Conservation (phyloP, 2,113 vertebrate species). For the Paracanthobrama guichenoti region DNA sequence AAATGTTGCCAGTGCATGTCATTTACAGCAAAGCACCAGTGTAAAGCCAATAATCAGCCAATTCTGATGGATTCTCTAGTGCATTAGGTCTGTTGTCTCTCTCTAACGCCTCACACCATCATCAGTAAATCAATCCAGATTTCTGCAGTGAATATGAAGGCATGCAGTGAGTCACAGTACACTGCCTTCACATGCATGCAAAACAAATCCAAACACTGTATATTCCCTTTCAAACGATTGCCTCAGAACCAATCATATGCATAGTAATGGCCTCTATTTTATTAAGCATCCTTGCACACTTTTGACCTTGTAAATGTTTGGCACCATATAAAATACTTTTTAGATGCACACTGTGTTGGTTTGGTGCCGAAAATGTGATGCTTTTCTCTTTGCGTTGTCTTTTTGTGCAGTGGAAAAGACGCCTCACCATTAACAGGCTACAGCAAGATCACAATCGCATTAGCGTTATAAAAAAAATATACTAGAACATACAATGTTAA, state of each 20-base stretch:
- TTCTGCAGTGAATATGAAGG: conserved; percentile 35
- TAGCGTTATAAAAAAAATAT: background rate
- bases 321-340: background rate
- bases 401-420: background rate
- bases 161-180: conserved; percentile 40
- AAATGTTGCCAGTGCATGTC: background rate
- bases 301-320: conserved; percentile 28
- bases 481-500: conserved; percentile 7
- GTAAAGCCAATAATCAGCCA: background rate
- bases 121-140: conserved; percentile 36
- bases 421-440: background rate
- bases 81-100: background rate
- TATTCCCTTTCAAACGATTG: background rate
- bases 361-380: background rate
- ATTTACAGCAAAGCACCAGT: background rate
- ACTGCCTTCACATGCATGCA: background rate
- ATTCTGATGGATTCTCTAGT: background rate
- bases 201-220: background rate
- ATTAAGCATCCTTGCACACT: background rate
- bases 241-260: background rate
- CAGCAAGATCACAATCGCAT: conserved; percentile 11
- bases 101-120: background rate
- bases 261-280: background rate
- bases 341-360: too few species aligned
- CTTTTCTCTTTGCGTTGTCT: background rate